These are phyloP conservation scores for Drosophila fuyamai DNA, from an alignment of 1,140 invertebrate genomes.

Conservation along the genomic window DNA sequence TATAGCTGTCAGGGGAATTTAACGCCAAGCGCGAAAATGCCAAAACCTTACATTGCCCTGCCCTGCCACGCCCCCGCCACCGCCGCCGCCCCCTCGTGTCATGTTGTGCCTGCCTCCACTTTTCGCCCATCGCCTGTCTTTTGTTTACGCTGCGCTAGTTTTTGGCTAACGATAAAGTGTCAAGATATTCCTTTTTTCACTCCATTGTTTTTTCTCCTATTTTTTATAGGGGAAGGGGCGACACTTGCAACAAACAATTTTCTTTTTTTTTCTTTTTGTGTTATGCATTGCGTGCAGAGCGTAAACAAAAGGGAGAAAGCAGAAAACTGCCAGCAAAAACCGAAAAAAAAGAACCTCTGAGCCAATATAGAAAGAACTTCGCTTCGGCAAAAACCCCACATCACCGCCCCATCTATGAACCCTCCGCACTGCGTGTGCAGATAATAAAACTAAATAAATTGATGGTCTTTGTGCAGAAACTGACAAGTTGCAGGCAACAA, in stretches of 20 bases:
- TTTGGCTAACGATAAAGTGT: constrained; percentile 83
- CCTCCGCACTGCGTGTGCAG: constrained; percentile 73
- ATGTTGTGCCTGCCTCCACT: constrained; percentile 66
- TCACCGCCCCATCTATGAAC: constrained; percentile 19
- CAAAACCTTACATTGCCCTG: constrained; percentile 50
- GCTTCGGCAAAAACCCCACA: constrained; percentile 22
- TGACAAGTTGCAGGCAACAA: constrained; percentile 73
- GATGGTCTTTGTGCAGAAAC: constrained; percentile 80
- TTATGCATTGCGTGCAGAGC: constrained; percentile 77
- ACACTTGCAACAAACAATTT: constrained; percentile 69
- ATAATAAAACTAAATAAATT: constrained; percentile 83
- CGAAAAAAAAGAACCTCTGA: constrained; percentile 26
- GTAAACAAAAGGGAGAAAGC: constrained; percentile 63
- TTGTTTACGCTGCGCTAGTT: constrained; percentile 76
- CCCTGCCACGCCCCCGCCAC: neutral
- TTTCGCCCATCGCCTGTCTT: constrained; percentile 42
- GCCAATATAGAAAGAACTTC: constrained; percentile 48
- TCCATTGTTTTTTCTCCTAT: constrained; percentile 38
- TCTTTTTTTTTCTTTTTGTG: constrained; percentile 10
- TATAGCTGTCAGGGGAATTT: constrained; percentile 82
- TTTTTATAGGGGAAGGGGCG: constrained; percentile 6
- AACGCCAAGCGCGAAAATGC: constrained; percentile 83
- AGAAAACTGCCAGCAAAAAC: constrained; percentile 30
- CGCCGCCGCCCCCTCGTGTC: constrained; percentile 40
- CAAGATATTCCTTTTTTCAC: constrained; percentile 69